These are phyloP conservation scores for Poeciliopsis occidentalis DNA, from an alignment of 2,113 vertebrate genomes.

Conservation along the genomic window DNA sequence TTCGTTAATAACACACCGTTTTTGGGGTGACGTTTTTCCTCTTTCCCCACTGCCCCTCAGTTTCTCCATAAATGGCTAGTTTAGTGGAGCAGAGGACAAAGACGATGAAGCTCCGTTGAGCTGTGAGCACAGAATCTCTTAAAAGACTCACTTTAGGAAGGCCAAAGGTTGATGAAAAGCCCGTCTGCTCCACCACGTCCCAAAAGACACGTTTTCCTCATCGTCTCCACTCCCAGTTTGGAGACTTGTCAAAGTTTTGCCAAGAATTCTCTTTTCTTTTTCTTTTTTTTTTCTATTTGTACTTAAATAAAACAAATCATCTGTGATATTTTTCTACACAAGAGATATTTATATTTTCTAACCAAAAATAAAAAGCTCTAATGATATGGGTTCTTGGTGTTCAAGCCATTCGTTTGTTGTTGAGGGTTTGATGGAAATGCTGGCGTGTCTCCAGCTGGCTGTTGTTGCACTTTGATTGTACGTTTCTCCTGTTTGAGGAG, in stretches of 20 bases:
- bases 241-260: conserved; percentile 52
- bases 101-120: conserved; percentile 16
- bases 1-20: conserved; percentile 24
- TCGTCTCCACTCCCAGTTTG: conserved; percentile 39
- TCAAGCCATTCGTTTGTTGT: conserved; percentile 56
- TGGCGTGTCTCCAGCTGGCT: conserved; percentile 32
- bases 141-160: conserved; percentile 7
- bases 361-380: conserved; percentile 46
- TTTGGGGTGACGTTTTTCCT: neutral
- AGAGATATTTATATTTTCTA: conserved; percentile 86
- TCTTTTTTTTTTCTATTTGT: conserved; percentile 69
- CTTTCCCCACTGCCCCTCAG: neutral
- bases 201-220: conserved; percentile 6
- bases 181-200: conserved; percentile 41
- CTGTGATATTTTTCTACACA: conserved; percentile 82
- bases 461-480: conserved; percentile 74
- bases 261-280: conserved; percentile 60
- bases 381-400: conserved; percentile 51
- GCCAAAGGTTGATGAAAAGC: conserved; percentile 49
- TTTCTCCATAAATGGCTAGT: neutral
- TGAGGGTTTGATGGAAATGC: conserved; percentile 29
- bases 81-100: neutral
- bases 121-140: conserved; percentile 37
- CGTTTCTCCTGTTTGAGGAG: conserved; percentile 46
- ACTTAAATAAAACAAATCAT: conserved; percentile 69